Percentiles rank a stretch among this genome's conserved stretches.
phyloP scores from a whole-genome alignment of 1,140 invertebrate species.

The Tribolium castaneum region DNA sequence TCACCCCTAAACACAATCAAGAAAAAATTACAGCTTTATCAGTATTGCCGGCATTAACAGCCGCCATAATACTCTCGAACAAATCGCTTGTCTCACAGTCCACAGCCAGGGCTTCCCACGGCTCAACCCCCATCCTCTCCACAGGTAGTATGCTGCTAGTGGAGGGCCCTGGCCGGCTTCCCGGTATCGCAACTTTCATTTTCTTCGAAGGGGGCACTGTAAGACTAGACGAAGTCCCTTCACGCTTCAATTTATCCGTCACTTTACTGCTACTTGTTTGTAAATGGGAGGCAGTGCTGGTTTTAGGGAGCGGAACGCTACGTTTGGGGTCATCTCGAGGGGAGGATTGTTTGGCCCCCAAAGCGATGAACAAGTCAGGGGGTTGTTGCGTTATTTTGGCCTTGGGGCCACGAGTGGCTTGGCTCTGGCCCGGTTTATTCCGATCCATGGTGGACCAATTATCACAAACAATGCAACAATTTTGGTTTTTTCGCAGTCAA shows the following conservation, averaged over 20 bases:
- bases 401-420: constrained; percentile 68
- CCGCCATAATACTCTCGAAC: constrained; percentile 69
- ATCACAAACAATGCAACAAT: too few species aligned
- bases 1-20: neutral
- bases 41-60: constrained; percentile 71
- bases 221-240: constrained; percentile 56
- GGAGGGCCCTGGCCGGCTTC: constrained; percentile 59
- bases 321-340: constrained; percentile 69
- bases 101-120: constrained; percentile 69
- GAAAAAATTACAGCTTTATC: constrained; percentile 71
- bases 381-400: constrained; percentile 73
- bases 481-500: too few species aligned
- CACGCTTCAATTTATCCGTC: constrained; percentile 56
- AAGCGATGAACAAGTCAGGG: constrained; percentile 70
- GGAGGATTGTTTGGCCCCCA: constrained; percentile 69
- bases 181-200: constrained; percentile 61
- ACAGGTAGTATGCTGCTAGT: constrained; percentile 58
- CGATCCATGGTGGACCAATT: constrained; percentile 66
- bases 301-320: constrained; percentile 66
- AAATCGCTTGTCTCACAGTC: constrained; percentile 73
- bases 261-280: constrained; percentile 62
- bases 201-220: constrained; percentile 68
- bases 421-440: constrained; percentile 64
- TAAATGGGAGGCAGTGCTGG: constrained; percentile 63
- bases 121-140: constrained; percentile 62